A percentile compares a stretch with the other conserved stretches of the same genome.
Conservation (phyloP, 2,888 invertebrate species). For the Cremastobaeus sp. region DNA sequence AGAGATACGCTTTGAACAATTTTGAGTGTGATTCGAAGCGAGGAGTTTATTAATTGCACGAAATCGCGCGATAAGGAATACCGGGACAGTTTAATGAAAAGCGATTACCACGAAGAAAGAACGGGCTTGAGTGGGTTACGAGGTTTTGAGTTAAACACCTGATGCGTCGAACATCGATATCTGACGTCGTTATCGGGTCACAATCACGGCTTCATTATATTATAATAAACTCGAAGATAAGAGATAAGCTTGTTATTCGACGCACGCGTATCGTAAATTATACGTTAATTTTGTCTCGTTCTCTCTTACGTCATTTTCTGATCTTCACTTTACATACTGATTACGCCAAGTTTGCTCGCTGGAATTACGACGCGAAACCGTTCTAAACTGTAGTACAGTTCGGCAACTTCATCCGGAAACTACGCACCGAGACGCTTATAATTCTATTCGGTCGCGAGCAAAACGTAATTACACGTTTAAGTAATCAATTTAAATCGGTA, state of each 20-base stretch:
- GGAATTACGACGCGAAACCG: slow-evolving; percentile 57
- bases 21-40: too few relatives aligned
- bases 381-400: slow-evolving; percentile 21
- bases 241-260: slow-evolving; percentile 43
- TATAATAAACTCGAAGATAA: slow-evolving; percentile 20
- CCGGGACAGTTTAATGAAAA: neutral
- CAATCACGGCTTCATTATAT: slow-evolving; percentile 36
- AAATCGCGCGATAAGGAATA: too few relatives aligned
- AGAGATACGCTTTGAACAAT: slow-evolving; percentile 4
- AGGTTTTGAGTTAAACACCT: slow-evolving; percentile 3
- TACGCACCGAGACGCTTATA: slow-evolving; percentile 44
- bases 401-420: slow-evolving; percentile 46
- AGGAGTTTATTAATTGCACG: too few relatives aligned
- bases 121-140: too few relatives aligned
- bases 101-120: neutral
- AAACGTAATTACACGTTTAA: slow-evolving; percentile 49
- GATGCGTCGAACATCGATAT: slow-evolving; percentile 15
- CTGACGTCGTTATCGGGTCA: slow-evolving; percentile 23
- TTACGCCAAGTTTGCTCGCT: slow-evolving; percentile 64
- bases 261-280: slow-evolving; percentile 62
- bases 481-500: slow-evolving; percentile 45
- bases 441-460: slow-evolving; percentile 38
- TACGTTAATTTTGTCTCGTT: slow-evolving; percentile 64
- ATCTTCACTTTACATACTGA: slow-evolving; percentile 66
- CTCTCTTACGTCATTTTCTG: slow-evolving; percentile 62